These are phyloP conservation scores for Athrips mouffetella DNA, from an alignment of 2,888 invertebrate genomes.

Conservation along the genomic window DNA sequence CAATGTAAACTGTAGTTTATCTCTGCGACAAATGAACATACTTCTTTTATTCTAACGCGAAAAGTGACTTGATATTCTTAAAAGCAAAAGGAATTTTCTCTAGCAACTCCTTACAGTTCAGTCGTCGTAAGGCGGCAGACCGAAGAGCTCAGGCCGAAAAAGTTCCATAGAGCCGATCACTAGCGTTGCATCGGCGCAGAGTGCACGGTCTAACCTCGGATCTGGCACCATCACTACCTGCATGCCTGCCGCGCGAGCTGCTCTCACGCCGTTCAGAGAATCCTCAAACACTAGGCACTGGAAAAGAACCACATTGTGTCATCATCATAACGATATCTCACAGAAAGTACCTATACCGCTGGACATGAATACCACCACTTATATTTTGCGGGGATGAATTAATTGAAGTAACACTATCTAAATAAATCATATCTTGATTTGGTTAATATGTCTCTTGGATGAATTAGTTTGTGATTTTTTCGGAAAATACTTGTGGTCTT, in stretches of 20 bases:
- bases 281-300: constrained; percentile 94
- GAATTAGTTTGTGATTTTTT: too few relatives aligned
- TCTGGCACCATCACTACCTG: constrained; percentile 91
- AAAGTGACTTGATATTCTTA: too few relatives aligned
- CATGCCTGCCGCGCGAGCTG: constrained; percentile 89
- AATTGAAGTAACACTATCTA: too few relatives aligned
- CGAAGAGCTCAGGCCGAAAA: constrained; percentile 89
- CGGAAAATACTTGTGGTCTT: too few relatives aligned
- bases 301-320: constrained; percentile 21
- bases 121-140: constrained; percentile 81
- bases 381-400: too few relatives aligned
- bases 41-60: too few relatives aligned
- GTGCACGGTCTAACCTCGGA: constrained; percentile 49
- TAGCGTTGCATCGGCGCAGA: constrained; percentile 78
- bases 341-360: background rate
- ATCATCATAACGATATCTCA: background rate
- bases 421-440: too few relatives aligned
- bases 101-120: constrained; percentile 21
- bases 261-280: constrained; percentile 90
- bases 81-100: too few relatives aligned
- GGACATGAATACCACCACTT: too few relatives aligned
- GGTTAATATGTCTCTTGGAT: too few relatives aligned
- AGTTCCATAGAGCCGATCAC: constrained; percentile 85
- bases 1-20: too few relatives aligned
- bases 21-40: too few relatives aligned